Base-by-base conservation (phyloP, 1,140 invertebrate genomes). In the Cardiocondyla obscurior region DNA sequence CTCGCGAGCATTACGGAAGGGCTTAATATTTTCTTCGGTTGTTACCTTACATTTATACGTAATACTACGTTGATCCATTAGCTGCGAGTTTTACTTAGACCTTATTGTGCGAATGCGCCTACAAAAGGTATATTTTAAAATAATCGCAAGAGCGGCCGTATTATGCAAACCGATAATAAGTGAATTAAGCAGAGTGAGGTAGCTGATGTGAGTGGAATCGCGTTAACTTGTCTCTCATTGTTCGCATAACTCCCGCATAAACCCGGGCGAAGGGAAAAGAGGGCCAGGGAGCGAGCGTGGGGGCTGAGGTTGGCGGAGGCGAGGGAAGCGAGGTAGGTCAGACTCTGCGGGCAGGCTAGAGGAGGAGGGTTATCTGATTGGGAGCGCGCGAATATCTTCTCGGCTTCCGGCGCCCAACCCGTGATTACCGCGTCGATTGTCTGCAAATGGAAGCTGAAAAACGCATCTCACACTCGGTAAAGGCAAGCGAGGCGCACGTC, bases 341-440 rank as follows among this genome's bases (percentile, higher is more conserved):
- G 88, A 57, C 79, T 28, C 33, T 25, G 49, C 58, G 42, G 76
- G 76, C 25, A 58, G 76, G 87, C 85, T 79, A 69, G 58, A 62
- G 87, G 58, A 62, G 87, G 3, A 67, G 86, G 85, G 88, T 92
- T 93, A 93, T 93, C 92, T 93, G 92, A 93, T 93, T 85, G 90
- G 87, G 91, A 92, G 89, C 89, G 91, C 91, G 92, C 92, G 92
- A 93, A 92, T 92, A 92, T 92, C 91, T 92, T 90, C 85, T 85
- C 89, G 87, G 90, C 91, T 93, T 92, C 92, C 92, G 92, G 92
- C 91, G 90, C 91, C 91, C 91, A 90, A 89, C 85, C 90, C 85
- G 90, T 92, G 92, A 92, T 93, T 92, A 93, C 91, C 85, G 86
- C 89, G 90, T 92, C 91, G 91, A 92, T 92, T 91, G 92, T 92